A percentile compares a stretch with the other conserved stretches of the same genome.
Conservation (phyloP, 1,140 invertebrate species). For the Varroa destructor region DNA sequence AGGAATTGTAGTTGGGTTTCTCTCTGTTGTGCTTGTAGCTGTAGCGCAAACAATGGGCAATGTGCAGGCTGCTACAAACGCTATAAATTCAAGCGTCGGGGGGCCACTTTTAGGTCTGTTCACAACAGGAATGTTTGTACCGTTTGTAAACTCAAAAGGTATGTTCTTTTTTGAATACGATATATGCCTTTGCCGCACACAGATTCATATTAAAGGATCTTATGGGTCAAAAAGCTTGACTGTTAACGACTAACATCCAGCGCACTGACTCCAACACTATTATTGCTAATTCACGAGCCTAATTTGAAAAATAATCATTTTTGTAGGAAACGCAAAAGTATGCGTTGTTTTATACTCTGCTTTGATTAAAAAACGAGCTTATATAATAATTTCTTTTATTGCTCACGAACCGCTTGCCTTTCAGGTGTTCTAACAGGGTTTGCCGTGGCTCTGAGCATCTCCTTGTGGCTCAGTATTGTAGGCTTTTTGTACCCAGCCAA, state of each 20-base stretch:
- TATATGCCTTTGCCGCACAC: too few relatives aligned
- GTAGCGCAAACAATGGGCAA: conserved; percentile 57
- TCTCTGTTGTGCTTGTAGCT: conserved; percentile 59
- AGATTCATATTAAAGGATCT: too few relatives aligned
- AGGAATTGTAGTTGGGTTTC: conserved; percentile 52
- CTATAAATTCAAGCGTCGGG: conserved; percentile 63
- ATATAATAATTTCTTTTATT: neutral
- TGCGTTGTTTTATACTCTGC: too few relatives aligned
- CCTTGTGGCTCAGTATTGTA: neutral
- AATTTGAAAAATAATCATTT: too few relatives aligned
- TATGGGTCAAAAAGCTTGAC: neutral
- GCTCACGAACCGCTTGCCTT: neutral
- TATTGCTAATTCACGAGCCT: too few relatives aligned
- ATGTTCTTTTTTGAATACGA: conserved; percentile 30
- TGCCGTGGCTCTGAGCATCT: neutral
- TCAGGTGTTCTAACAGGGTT: neutral
- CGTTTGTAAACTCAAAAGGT: conserved; percentile 48
- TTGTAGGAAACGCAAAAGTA: too few relatives aligned
- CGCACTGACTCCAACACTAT: neutral
- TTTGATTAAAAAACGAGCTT: too few relatives aligned
- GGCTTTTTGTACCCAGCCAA: neutral
- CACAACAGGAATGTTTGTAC: conserved; percentile 58
- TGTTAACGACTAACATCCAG: neutral
- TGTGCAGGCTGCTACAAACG: conserved; percentile 56
- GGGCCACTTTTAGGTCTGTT: conserved; percentile 64